Base-by-base conservation (phyloP, 2,113 vertebrate species). In the Forbesichthys agassizii region DNA sequence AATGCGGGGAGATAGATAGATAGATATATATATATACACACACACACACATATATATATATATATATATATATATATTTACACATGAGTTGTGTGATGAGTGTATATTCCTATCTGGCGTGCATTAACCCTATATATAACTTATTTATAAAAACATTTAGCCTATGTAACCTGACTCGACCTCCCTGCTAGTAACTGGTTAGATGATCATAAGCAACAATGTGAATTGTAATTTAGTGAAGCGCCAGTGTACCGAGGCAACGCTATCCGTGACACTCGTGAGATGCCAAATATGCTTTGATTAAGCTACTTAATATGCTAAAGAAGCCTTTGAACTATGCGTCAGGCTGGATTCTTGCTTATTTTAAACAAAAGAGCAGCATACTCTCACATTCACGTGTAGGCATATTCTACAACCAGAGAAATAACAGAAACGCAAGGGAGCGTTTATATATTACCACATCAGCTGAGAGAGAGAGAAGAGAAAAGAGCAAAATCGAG, bases 391-490 rank as follows among this genome's bases (percentile, higher is more conserved):
- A 54, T 85, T 81, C 74, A 78, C 81, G 65, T 60, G 54, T 9
- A 13, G 48, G 61, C 48, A 59, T 77, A 76, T 80, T 86, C 85
- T 65, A 61, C 78, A 85, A 83, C 18, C 74, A 70, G 60, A 77
- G 66, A 33, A 58, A 58, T 58, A 58, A 42, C 9, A 36, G 62
- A 18, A 42, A 78, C 49, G 74, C 82, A 48, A 66, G 51, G 42
- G 51, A 33, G 64, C 77, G 77, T 84, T 87, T 85, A 86, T 79
- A 85, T 88, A 89, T 54, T 77, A 84, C 69, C 68, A 54, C 11
- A 55, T 83, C 53, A 54, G 48, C 46, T 33, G 49, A 79, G 71
- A 79, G 47, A 42, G 12, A 74, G 73, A 70, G 49, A 46, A 48
- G 14, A 55, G 9, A 7, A 53, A 49, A 79, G 63, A 57, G 53